A percentile compares a stretch with the other conserved stretches of the same genome.
These are phyloP conservation scores for Lepilemur septentrionalis DNA, from an alignment of 2,797 vertebrate species.

Conservation along the genomic window DNA sequence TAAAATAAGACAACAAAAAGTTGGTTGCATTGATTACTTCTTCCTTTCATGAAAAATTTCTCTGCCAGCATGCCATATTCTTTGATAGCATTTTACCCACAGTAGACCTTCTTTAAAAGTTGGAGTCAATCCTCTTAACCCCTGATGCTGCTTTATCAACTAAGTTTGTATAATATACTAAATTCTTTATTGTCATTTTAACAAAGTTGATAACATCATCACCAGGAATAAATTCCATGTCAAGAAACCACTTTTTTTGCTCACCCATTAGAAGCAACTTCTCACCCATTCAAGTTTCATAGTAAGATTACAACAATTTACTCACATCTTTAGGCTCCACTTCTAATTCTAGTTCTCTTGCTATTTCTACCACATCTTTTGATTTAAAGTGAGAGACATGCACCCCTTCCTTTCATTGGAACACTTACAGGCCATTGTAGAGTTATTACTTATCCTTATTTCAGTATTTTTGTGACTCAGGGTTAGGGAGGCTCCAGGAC, in stretches of 20 bases:
- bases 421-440: not conserved
- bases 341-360: not conserved
- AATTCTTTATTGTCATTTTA: not conserved
- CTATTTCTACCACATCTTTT: not conserved
- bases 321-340: not conserved
- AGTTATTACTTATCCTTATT: not conserved
- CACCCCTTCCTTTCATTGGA: not conserved
- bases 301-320: not conserved
- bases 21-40: not conserved
- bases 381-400: not conserved
- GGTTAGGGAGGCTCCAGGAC: not conserved
- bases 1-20: not conserved
- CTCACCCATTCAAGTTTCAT: not conserved
- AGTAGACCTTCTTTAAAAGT: not conserved
- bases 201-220: not conserved
- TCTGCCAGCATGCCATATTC: not conserved
- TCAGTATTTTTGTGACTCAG: not conserved
- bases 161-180: not conserved
- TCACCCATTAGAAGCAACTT: not conserved
- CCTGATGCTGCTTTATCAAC: not conserved
- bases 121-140: not conserved
- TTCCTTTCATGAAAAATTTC: not conserved
- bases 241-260: not conserved
- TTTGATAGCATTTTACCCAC: not conserved
- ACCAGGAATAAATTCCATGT: not conserved